phyloP scores from a whole-genome alignment of 2,888 invertebrate species.

The Aquatica leii region DNA sequence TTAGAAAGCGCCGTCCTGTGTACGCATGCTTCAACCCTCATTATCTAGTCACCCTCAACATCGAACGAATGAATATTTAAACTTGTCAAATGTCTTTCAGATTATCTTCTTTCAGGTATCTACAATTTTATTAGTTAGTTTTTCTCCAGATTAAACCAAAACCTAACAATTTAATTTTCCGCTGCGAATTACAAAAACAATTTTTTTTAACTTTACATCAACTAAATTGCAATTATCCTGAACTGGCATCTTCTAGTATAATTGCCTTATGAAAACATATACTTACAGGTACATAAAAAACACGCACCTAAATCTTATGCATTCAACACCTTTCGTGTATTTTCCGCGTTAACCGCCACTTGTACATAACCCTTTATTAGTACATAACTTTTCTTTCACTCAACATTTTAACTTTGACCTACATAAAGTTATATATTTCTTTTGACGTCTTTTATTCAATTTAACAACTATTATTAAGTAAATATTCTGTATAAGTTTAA shows the following conservation, averaged over 20 bases:
- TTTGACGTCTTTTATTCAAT: too few species aligned
- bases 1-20: constrained; percentile 37
- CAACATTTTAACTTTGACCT: constrained; percentile 18
- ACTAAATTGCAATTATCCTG: too few species aligned
- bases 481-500: too few species aligned
- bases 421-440: constrained; percentile 18
- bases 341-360: constrained; percentile 10
- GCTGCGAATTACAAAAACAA: too few species aligned
- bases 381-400: constrained; percentile 16
- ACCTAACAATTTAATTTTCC: too few species aligned
- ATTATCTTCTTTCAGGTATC: constrained; percentile 38
- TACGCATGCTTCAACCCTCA: constrained; percentile 48
- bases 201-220: too few species aligned
- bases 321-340: constrained; percentile 11
- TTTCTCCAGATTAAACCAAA: constrained; percentile 14
- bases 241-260: too few species aligned
- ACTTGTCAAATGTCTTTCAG: constrained; percentile 46
- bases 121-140: constrained; percentile 24
- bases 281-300: neutral
- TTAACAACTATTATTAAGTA: too few species aligned
- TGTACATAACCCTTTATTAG: constrained; percentile 17
- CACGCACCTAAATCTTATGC: constrained; percentile 11
- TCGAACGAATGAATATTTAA: constrained; percentile 50
- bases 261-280: too few species aligned
- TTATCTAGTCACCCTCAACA: constrained; percentile 47